phyloP scores from a whole-genome alignment of 1,140 invertebrate species.

The Nasonia giraulti region DNA sequence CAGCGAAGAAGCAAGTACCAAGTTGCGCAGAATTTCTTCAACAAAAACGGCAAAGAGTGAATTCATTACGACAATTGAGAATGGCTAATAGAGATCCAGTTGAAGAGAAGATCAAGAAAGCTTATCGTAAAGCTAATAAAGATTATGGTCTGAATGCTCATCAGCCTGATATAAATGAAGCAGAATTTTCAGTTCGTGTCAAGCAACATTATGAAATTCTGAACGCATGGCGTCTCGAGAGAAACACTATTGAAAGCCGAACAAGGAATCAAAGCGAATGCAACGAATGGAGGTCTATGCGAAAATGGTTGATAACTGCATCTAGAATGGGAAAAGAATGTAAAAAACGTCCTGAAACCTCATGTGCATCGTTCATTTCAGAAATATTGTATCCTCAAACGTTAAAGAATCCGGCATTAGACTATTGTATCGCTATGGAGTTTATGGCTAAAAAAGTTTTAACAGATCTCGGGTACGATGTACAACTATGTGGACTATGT shows the following conservation, averaged over 20 bases:
- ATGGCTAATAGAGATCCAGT: background rate
- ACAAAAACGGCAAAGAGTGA: background rate
- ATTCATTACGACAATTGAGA: background rate
- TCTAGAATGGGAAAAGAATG: slow-evolving; percentile 65
- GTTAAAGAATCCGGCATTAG: slow-evolving; percentile 49
- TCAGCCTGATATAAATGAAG: no score
- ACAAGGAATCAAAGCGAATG: slow-evolving; percentile 58
- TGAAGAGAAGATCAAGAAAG: background rate
- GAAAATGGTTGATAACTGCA: no score
- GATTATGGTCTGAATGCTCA: no score
- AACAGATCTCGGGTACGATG: slow-evolving; percentile 49
- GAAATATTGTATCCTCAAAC: slow-evolving; percentile 54
- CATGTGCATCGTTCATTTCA: slow-evolving; percentile 56
- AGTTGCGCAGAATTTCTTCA: background rate
- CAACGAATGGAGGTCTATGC: no score
- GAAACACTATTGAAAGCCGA: no score
- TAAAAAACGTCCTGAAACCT: slow-evolving; percentile 53
- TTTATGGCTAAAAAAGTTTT: slow-evolving; percentile 59
- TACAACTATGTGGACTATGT: slow-evolving; percentile 65
- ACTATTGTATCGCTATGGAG: slow-evolving; percentile 63
- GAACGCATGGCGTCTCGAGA: no score
- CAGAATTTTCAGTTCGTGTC: no score
- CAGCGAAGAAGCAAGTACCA: background rate
- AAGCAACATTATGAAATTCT: no score
- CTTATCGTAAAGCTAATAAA: no score